Conservation (phyloP, 2,113 vertebrate species). For the Ranitomeya imitator region DNA sequence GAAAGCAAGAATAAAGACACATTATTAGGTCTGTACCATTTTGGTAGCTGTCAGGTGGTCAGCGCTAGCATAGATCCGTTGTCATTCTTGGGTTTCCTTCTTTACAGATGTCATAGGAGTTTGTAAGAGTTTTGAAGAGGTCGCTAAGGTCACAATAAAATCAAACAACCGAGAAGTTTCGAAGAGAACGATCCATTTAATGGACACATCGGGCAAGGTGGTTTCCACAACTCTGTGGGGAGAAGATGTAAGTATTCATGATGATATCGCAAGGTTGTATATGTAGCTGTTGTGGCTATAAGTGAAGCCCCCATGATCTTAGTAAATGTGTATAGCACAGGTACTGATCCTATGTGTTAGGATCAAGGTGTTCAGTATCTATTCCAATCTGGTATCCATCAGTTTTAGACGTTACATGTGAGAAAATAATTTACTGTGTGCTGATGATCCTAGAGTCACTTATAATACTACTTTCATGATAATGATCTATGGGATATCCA, state of each 20-base stretch:
- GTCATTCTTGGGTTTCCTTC: conserved; percentile 23
- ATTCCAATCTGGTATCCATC: not conserved
- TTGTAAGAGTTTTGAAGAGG: conserved; percentile 89
- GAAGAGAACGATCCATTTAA: conserved; percentile 86
- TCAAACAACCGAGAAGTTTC: conserved; percentile 86
- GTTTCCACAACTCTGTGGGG: conserved; percentile 92
- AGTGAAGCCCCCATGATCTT: not conserved
- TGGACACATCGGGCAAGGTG: conserved; percentile 89
- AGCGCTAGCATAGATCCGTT: not conserved
- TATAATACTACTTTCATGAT: too few relatives aligned
- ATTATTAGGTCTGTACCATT: conserved; percentile 80
- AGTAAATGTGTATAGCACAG: not conserved
- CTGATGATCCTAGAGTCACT: too few relatives aligned
- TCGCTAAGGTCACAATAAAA: conserved; percentile 85
- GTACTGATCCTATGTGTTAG: not conserved
- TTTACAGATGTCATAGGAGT: conserved; percentile 91
- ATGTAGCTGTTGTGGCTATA: too few relatives aligned
- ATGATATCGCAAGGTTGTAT: not conserved
- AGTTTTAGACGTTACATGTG: not conserved
- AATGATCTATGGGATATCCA: too few relatives aligned
- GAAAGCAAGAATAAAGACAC: conserved; percentile 85
- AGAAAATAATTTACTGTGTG: too few relatives aligned
- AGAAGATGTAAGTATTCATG: conserved; percentile 79
- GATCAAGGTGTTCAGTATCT: not conserved
- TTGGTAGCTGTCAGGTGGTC: not conserved